Conservation (phyloP, 2,797 vertebrate species). For the Manis javanica region DNA sequence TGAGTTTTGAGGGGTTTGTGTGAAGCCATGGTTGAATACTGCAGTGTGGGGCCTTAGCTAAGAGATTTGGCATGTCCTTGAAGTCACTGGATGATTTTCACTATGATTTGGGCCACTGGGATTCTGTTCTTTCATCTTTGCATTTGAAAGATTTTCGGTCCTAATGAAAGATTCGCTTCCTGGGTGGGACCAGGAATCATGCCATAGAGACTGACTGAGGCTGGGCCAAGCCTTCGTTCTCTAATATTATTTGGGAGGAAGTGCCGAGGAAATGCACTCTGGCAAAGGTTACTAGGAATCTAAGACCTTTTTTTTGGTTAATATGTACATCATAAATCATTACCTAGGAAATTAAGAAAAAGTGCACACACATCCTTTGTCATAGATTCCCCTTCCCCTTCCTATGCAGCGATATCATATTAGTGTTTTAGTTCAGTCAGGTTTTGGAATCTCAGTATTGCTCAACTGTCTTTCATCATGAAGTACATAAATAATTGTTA, state of each 20-base stretch:
- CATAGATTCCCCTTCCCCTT: background rate
- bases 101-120: background rate
- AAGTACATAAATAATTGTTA: background rate
- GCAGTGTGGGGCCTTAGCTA: background rate
- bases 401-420: background rate
- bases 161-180: background rate
- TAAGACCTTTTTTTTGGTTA: background rate
- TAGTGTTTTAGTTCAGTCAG: background rate
- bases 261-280: background rate
- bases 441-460: background rate
- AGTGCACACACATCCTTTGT: background rate
- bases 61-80: background rate
- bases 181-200: too few species aligned
- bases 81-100: background rate
- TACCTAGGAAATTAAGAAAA: background rate
- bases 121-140: background rate
- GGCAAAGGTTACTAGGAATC: background rate
- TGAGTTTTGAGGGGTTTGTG: background rate
- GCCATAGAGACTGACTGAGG: rapidly evolving
- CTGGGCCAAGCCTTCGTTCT: background rate
- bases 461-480: background rate
- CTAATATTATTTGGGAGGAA: background rate
- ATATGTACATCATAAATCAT: background rate
- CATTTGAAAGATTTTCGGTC: background rate
- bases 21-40: background rate